Percentiles rank a stretch among this genome's conserved stretches.
phyloP scores from a whole-genome alignment of 2,113 vertebrate genomes.

The Pelusios castaneus region DNA sequence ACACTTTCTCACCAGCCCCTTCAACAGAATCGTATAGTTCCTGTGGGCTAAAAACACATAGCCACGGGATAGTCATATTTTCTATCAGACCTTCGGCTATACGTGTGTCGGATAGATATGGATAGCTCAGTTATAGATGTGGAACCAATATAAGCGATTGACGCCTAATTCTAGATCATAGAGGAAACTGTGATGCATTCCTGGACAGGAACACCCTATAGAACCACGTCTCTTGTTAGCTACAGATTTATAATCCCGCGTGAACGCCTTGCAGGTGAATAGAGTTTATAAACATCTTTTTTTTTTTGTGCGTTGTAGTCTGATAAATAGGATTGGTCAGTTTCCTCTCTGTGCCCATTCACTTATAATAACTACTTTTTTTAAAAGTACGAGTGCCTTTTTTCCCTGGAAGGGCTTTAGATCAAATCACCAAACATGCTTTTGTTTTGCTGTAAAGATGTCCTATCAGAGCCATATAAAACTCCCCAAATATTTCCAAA shows the following conservation, averaged over 20 bases:
- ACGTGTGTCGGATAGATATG: too few relatives aligned
- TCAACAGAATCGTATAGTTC: not conserved
- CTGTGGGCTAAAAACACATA: not conserved
- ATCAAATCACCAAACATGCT: not conserved
- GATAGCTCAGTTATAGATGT: not conserved
- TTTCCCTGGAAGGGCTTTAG: not conserved
- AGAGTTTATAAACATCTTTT: too few relatives aligned
- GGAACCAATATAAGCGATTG: not conserved
- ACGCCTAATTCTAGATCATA: not conserved
- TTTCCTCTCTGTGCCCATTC: not conserved
- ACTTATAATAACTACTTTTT: not conserved
- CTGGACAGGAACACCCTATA: not conserved
- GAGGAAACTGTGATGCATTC: not conserved
- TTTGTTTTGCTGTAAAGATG: not conserved
- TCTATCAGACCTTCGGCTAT: too few relatives aligned
- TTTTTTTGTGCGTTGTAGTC: not conserved
- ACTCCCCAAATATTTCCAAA: not conserved
- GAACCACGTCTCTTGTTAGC: not conserved
- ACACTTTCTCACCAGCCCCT: not conserved
- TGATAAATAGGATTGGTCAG: not conserved
- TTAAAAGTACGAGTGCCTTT: not conserved
- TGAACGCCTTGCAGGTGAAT: too few relatives aligned
- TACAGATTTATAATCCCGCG: not conserved
- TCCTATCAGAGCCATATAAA: not conserved
- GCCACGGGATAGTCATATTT: not conserved